Conservation (phyloP, 64 coral and sea anemone genomes). For the Astreopora myriophthalma region DNA sequence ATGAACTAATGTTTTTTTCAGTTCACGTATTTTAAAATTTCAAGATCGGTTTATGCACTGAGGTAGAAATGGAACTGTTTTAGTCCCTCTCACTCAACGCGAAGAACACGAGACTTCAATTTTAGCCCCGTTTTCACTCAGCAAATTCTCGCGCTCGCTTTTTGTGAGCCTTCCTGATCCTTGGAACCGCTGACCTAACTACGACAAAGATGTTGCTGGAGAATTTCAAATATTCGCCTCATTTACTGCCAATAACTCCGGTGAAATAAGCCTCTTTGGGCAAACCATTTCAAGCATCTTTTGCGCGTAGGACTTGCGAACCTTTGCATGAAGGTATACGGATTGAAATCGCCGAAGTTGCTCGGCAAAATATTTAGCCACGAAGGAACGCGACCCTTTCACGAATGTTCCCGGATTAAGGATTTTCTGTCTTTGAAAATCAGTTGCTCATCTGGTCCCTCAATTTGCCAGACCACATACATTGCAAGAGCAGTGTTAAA, state of each 20-base stretch:
- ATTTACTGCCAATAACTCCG: constrained; percentile 40
- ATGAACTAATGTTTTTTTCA: too few species aligned
- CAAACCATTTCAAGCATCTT: constrained; percentile 17
- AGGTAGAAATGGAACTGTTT: too few species aligned
- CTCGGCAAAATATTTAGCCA: background rate
- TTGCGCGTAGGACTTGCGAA: background rate
- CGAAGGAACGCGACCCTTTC: constrained; percentile 31
- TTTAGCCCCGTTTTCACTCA: too few species aligned
- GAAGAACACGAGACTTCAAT: too few species aligned
- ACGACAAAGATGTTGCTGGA: background rate
- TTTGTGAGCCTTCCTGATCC: too few species aligned
- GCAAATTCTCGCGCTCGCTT: too few species aligned
- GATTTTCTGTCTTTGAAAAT: constrained; percentile 29
- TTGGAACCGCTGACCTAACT: constrained; percentile 15
- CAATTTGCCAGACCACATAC: background rate
- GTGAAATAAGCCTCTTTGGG: constrained; percentile 27
- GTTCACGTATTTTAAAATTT: too few species aligned
- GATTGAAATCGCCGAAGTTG: background rate
- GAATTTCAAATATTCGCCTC: constrained; percentile 20
- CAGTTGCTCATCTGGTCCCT: background rate
- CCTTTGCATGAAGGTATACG: background rate
- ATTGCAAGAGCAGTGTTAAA: background rate
- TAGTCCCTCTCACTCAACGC: too few species aligned
- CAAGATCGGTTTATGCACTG: too few species aligned
- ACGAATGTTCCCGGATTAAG: constrained; percentile 17